phyloP scores from a whole-genome alignment of 1,140 invertebrate species.

The Streblospio benedicti region DNA sequence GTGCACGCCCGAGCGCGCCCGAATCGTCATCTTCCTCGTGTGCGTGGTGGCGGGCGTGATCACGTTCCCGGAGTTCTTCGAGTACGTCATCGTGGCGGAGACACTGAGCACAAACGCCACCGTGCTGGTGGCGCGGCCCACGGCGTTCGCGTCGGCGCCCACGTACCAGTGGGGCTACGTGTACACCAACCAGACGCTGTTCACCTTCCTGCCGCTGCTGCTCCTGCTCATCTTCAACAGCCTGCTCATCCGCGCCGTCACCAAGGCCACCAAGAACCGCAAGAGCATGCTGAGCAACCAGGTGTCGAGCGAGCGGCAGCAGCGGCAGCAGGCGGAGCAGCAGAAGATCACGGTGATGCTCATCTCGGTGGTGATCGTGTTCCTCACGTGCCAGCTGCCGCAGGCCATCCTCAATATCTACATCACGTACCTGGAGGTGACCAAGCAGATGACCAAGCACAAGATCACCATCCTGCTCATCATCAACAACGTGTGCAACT shows the following conservation, averaged over 20 bases:
- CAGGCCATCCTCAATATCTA: constrained; percentile 14
- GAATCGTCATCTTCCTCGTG: constrained; percentile 53
- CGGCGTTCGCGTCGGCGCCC: constrained; percentile 43
- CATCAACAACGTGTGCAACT: constrained; percentile 64
- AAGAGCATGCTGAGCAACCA: constrained; percentile 4
- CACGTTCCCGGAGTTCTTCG: constrained; percentile 60
- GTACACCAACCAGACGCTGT: constrained; percentile 49
- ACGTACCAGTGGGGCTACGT: constrained; percentile 58
- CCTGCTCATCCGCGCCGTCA: constrained; percentile 14
- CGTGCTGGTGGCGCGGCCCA: no score
- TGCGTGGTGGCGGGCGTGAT: constrained; percentile 54
- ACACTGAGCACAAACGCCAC: background rate
- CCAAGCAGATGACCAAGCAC: no score
- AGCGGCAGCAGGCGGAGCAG: constrained; percentile 9
- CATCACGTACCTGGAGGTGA: background rate
- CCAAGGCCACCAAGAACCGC: constrained; percentile 5
- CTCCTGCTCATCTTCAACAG: constrained; percentile 64
- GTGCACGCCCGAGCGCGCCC: constrained; percentile 55
- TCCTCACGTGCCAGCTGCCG: constrained; percentile 17
- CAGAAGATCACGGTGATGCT: constrained; percentile 16
- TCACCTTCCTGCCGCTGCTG: constrained; percentile 59
- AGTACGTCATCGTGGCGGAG: constrained; percentile 27
- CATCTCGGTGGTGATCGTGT: constrained; percentile 18
- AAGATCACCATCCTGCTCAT: constrained; percentile 27
- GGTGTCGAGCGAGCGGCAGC: background rate